Evolutionary conservation across 2,113 vertebrate genomes (phyloP).

Genomic region (Chelonoidis abingdonii): DNA sequence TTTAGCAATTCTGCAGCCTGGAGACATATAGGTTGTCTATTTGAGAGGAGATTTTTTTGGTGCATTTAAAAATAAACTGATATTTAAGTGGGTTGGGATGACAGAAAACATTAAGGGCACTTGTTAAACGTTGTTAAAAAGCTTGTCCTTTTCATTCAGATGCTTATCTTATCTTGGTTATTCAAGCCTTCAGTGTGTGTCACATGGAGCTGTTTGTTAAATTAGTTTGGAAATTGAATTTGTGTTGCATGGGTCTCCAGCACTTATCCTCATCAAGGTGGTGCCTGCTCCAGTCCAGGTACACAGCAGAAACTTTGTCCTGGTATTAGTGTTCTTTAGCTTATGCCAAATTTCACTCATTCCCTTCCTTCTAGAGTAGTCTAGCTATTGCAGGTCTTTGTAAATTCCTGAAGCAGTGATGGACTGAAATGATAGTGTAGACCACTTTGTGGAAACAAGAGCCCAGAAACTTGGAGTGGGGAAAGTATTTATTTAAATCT

Average conservation of each 20-base stretch:
- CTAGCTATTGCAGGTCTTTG: neutral
- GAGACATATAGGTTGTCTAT: neutral
- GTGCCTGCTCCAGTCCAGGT: neutral
- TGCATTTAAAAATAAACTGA: neutral
- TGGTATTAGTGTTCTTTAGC: neutral
- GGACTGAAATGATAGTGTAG: neutral
- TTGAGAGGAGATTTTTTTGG: neutral
- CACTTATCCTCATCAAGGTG: neutral
- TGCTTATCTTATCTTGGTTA: neutral
- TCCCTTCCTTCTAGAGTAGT: neutral
- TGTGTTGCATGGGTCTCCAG: neutral
- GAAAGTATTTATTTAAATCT: neutral
- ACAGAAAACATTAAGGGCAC: neutral
- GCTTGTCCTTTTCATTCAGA: neutral
- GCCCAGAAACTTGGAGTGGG: too few relatives aligned
- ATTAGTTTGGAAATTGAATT: neutral
- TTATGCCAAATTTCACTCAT: neutral
- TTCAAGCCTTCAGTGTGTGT: neutral
- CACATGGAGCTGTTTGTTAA: neutral
- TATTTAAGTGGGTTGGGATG: neutral
- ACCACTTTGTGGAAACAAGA: neutral
- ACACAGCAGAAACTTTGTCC: neutral
- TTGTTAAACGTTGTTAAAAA: neutral
- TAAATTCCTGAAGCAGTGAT: neutral
- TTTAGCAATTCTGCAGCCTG: neutral